These are phyloP conservation scores for Macrostomum cliftonense DNA, from an alignment of 2,888 invertebrate species.

Conservation along the genomic window DNA sequence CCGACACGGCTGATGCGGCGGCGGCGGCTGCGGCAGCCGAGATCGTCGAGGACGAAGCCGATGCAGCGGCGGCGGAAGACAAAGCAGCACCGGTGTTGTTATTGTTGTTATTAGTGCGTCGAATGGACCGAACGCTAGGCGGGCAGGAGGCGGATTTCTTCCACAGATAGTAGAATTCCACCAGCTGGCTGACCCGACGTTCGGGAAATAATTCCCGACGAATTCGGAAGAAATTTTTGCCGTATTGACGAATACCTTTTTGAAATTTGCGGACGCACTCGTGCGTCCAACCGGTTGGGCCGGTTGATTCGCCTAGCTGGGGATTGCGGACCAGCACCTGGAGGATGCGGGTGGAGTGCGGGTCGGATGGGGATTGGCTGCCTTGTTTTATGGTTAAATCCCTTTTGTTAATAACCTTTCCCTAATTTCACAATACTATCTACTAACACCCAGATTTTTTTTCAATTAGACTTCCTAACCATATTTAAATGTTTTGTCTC, in stretches of 20 bases:
- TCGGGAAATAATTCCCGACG: conserved; percentile 83
- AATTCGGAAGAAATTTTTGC: conserved; percentile 96
- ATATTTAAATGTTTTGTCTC: too few species aligned
- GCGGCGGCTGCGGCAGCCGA: too few species aligned
- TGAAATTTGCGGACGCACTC: conserved; percentile 50
- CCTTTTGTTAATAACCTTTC: too few species aligned
- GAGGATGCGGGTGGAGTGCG: too few species aligned
- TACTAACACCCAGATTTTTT: too few species aligned
- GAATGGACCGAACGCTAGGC: conserved; percentile 43
- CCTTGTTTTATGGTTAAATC: too few species aligned
- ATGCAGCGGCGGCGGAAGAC: not conserved
- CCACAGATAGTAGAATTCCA: conserved; percentile 97
- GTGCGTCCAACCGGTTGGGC: not conserved
- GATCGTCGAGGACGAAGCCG: too few species aligned
- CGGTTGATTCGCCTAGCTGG: not conserved
- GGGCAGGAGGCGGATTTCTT: conserved; percentile 96
- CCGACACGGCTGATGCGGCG: too few species aligned
- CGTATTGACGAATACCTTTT: conserved; percentile 88
- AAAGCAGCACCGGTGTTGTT: not conserved
- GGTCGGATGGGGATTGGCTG: too few species aligned
- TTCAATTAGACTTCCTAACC: too few species aligned
- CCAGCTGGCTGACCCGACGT: conserved; percentile 53
- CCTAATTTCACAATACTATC: too few species aligned
- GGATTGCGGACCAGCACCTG: not conserved
- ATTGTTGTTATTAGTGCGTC: conserved; percentile 8